phyloP scores from a whole-genome alignment of 2,888 invertebrate species.

The Lithosia quadra region DNA sequence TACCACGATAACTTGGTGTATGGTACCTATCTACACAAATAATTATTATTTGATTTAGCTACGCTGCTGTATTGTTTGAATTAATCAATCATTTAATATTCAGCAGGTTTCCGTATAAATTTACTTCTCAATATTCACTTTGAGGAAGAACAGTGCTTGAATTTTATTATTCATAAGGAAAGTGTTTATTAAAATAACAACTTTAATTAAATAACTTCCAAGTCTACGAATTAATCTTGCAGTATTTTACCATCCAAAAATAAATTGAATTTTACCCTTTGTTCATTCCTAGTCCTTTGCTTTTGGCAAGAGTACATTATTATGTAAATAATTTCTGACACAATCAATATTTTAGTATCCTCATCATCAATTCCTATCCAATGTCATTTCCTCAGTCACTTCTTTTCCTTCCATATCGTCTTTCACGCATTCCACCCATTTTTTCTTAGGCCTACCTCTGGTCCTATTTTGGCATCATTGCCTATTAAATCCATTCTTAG shows the following conservation, averaged over 20 bases:
- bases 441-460: too few species aligned
- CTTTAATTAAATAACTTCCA: slow-evolving; percentile 26
- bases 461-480: too few species aligned
- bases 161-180: slow-evolving; percentile 40
- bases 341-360: too few species aligned
- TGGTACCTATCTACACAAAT: too few species aligned
- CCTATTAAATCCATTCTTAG: not conserved
- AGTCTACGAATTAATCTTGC: not conserved
- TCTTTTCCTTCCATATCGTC: too few species aligned
- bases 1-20: too few species aligned
- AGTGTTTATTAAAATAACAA: slow-evolving; percentile 35
- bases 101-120: slow-evolving; percentile 27
- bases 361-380: too few species aligned
- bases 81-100: slow-evolving; percentile 37
- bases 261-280: not conserved
- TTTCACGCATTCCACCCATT: too few species aligned
- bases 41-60: not conserved
- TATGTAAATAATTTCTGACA: not conserved
- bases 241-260: not conserved
- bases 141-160: slow-evolving; percentile 33
- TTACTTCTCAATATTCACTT: slow-evolving; percentile 41
- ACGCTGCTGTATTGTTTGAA: slow-evolving; percentile 4
- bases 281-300: not conserved
- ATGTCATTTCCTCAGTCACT: too few species aligned
- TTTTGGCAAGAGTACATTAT: not conserved